phyloP scores from a whole-genome alignment of 2,888 invertebrate species.

The Noctua janthe region DNA sequence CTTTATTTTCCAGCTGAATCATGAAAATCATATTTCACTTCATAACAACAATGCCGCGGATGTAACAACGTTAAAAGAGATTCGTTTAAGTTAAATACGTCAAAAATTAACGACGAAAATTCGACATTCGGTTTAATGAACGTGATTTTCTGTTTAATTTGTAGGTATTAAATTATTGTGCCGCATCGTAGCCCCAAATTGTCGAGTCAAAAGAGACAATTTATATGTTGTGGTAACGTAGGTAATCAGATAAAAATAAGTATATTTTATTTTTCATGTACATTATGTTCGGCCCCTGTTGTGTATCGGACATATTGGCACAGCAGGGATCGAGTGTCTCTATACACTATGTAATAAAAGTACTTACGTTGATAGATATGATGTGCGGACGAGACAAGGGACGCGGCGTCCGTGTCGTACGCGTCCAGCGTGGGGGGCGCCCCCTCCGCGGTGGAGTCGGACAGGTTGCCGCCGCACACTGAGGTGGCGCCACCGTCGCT shows the following conservation, averaged over 20 bases:
- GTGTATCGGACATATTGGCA: constrained; percentile 24
- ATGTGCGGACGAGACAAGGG: constrained; percentile 93
- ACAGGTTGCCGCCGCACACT: constrained; percentile 95
- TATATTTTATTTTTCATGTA: constrained; percentile 1
- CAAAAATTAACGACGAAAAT: constrained; percentile 45
- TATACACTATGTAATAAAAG: constrained; percentile 8
- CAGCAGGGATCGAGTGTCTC: constrained; percentile 33
- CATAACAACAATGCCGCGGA: constrained; percentile 65
- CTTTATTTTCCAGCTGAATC: constrained; percentile 68
- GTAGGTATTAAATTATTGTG: constrained; percentile 32
- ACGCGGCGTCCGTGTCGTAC: constrained; percentile 93
- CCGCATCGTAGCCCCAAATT: constrained; percentile 16
- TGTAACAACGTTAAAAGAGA: constrained; percentile 65
- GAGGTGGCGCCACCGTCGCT: constrained; percentile 95
- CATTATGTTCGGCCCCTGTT: not conserved
- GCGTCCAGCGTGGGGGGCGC: constrained; percentile 92
- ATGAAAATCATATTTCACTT: constrained; percentile 69
- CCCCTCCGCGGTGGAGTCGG: constrained; percentile 95
- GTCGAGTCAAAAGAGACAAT: constrained; percentile 30
- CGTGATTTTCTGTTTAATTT: constrained; percentile 36
- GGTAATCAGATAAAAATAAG: constrained; percentile 21
- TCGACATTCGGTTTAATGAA: constrained; percentile 42
- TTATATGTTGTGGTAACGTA: not conserved
- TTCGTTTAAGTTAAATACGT: constrained; percentile 60
- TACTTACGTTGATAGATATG: constrained; percentile 94